Conservation (phyloP, 1,140 invertebrate genomes). For the Cyclina sinensis region DNA sequence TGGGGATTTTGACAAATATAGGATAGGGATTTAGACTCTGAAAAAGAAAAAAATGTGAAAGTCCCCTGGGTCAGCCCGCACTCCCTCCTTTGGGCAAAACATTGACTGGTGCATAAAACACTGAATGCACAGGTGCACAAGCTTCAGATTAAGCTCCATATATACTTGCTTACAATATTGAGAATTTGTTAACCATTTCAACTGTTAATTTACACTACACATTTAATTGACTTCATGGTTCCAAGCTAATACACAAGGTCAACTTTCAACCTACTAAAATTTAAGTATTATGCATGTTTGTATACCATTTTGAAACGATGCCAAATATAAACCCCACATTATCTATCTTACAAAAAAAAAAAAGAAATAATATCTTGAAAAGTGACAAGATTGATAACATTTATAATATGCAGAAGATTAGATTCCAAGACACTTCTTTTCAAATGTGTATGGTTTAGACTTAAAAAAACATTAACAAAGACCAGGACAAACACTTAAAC, state of each 20-base stretch:
- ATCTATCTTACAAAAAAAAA: background rate
- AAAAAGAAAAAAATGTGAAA: too few relatives aligned
- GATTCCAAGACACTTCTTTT: constrained; percentile 1
- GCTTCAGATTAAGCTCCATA: too few relatives aligned
- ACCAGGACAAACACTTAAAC: background rate
- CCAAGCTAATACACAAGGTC: constrained; percentile 11
- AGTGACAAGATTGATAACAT: background rate
- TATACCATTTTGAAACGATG: background rate
- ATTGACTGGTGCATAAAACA: too few relatives aligned
- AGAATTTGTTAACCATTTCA: background rate
- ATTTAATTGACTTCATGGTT: background rate
- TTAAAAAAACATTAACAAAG: constrained; percentile 10
- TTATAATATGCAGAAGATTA: background rate
- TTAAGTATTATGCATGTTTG: background rate
- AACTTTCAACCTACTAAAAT: constrained; percentile 15
- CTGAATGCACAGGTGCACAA: too few relatives aligned
- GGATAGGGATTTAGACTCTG: too few relatives aligned
- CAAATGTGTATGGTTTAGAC: background rate
- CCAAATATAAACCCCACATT: background rate
- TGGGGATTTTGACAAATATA: too few relatives aligned
- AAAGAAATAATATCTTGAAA: constrained; percentile 6
- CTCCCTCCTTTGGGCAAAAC: too few relatives aligned
- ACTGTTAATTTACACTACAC: constrained; percentile 11
- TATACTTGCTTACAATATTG: too few relatives aligned
- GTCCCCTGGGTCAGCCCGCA: too few relatives aligned